phyloP scores from a whole-genome alignment of 2,888 invertebrate species.

The Scotopteryx bipunctaria region DNA sequence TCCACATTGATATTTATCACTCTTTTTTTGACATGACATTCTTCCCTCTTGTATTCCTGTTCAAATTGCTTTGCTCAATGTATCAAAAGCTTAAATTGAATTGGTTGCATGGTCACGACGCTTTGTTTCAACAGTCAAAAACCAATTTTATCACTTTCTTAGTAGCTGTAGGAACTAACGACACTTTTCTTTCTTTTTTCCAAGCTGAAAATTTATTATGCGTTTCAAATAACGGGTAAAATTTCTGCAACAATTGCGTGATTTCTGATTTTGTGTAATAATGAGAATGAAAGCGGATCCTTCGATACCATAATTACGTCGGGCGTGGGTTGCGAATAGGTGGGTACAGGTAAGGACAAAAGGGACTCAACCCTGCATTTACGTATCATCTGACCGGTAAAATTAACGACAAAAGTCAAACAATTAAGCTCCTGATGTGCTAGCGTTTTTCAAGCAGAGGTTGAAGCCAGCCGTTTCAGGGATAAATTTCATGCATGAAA shows the following conservation, averaged over 20 bases:
- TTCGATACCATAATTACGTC: constrained; percentile 52
- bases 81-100: too few relatives aligned
- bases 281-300: constrained; percentile 33
- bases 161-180: too few relatives aligned
- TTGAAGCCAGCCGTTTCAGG: constrained; percentile 36
- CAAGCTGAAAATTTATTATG: constrained; percentile 72
- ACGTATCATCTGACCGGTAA: constrained; percentile 60
- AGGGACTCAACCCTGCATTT: constrained; percentile 51
- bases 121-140: constrained; percentile 58
- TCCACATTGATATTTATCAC: too few relatives aligned
- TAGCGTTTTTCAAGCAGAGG: constrained; percentile 55
- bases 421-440: constrained; percentile 64
- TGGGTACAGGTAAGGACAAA: constrained; percentile 39
- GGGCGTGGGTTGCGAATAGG: constrained; percentile 30
- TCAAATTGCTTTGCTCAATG: too few relatives aligned
- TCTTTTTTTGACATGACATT: too few relatives aligned
- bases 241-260: constrained; percentile 53
- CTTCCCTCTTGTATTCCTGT: too few relatives aligned
- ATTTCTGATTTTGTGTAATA: constrained; percentile 40
- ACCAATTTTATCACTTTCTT: constrained; percentile 60
- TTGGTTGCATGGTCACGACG: too few relatives aligned
- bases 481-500: constrained; percentile 61
- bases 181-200: too few relatives aligned
- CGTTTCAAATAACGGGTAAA: constrained; percentile 56
- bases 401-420: constrained; percentile 66